Evolutionary conservation across 2,888 invertebrate genomes (phyloP).

Genomic region (Phasia obesa): DNA sequence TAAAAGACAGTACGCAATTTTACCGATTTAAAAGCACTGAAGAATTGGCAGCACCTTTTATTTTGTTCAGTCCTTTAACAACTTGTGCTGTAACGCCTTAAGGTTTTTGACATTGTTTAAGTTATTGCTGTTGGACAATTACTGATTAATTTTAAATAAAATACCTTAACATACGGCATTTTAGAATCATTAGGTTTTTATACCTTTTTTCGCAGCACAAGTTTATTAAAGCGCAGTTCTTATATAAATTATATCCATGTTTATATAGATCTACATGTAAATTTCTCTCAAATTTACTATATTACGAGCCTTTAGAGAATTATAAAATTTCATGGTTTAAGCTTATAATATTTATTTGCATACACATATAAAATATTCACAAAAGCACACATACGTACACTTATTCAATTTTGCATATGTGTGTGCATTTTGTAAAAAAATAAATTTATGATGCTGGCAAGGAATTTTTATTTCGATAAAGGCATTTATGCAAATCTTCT

Average conservation of each 20-base stretch:
- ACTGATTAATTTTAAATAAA: too few relatives aligned
- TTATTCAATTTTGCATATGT: constrained; percentile 1
- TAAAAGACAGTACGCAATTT: too few relatives aligned
- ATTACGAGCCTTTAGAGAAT: constrained; percentile 58
- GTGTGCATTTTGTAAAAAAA: constrained; percentile 34
- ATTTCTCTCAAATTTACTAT: background rate
- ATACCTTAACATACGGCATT: too few relatives aligned
- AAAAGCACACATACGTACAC: background rate
- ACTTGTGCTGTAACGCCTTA: too few relatives aligned
- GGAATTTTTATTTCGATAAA: constrained; percentile 77
- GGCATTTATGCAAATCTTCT: constrained; percentile 76
- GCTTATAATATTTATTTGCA: constrained; percentile 38
- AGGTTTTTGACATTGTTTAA: too few relatives aligned
- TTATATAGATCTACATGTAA: background rate
- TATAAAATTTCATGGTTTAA: constrained; percentile 59
- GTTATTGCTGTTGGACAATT: too few relatives aligned
- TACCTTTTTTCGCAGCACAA: too few relatives aligned
- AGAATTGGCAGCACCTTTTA: too few relatives aligned
- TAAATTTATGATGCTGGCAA: constrained; percentile 68
- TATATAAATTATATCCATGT: background rate
- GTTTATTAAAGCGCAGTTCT: background rate
- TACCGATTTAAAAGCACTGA: too few relatives aligned
- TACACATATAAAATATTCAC: background rate
- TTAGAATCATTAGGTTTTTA: too few relatives aligned
- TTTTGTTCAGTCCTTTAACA: too few relatives aligned